Conservation (phyloP, 2,888 invertebrate species). For the Drosophila monieri region DNA sequence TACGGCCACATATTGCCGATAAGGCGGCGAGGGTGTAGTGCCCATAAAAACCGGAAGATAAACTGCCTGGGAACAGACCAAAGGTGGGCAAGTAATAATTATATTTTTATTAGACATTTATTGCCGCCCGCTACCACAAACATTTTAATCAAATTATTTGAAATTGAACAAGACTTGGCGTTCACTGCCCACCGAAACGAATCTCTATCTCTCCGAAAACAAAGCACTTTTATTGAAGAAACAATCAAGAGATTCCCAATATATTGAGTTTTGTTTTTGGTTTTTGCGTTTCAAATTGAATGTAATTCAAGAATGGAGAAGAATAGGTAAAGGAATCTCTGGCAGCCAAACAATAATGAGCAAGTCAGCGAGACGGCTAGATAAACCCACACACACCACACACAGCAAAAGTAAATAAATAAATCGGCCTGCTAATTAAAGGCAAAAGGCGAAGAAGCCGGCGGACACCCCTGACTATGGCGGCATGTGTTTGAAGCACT, state of each 20-base stretch:
- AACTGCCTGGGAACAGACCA: conserved; percentile 52
- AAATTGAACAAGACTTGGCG: background rate
- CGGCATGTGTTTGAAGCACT: conserved; percentile 58
- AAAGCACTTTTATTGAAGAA: conserved; percentile 54
- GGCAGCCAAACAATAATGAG: conserved; percentile 50
- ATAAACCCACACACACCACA: conserved; percentile 46
- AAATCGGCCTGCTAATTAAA: conserved; percentile 76
- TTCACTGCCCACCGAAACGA: conserved; percentile 34
- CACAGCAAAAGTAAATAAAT: conserved; percentile 65
- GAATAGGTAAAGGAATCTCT: conserved; percentile 23
- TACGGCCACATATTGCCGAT: conserved; percentile 49
- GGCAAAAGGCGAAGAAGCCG: conserved; percentile 49
- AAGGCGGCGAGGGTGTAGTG: conserved; percentile 61
- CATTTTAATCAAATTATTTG: conserved; percentile 73
- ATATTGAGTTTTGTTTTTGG: conserved; percentile 32
- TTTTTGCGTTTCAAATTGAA: conserved; percentile 45
- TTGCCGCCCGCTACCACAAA: conserved; percentile 68
- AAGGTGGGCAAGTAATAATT: conserved; percentile 80
- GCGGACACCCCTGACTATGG: conserved; percentile 20
- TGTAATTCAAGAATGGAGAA: conserved; percentile 57
- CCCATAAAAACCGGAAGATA: conserved; percentile 58
- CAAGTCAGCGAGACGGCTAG: conserved; percentile 55
- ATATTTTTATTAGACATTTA: conserved; percentile 83
- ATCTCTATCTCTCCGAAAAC: conserved; percentile 51
- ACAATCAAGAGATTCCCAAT: conserved; percentile 37